Percentiles rank a stretch among this genome's conserved stretches.
phyloP scores from a whole-genome alignment of 2,888 invertebrate species.

The Sclerodermus sp. region DNA sequence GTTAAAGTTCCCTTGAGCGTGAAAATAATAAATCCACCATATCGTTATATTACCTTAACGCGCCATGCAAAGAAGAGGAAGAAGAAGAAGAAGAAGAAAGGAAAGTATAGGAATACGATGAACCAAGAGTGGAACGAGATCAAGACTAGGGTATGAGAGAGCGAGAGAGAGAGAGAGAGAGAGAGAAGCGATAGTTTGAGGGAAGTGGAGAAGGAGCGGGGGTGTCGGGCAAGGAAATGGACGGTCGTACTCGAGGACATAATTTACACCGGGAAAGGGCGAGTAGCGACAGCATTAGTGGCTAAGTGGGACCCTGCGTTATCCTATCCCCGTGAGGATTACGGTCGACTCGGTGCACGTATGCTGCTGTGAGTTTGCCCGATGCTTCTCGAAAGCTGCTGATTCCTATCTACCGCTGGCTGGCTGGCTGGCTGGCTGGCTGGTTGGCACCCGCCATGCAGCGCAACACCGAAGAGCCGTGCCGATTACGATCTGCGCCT shows the following conservation, averaged over 20 bases:
- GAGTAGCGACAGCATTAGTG: constrained; percentile 55
- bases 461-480: constrained; percentile 38
- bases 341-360: no score
- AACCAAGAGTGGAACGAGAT: no score
- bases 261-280: constrained; percentile 47
- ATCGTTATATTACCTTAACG: no score
- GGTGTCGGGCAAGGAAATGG: constrained; percentile 22
- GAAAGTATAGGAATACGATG: no score
- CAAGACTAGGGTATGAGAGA: neutral
- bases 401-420: constrained; percentile 41
- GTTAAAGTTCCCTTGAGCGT: no score
- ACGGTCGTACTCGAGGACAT: constrained; percentile 42
- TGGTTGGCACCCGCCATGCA: constrained; percentile 37
- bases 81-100: no score
- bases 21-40: no score
- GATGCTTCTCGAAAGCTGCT: constrained; percentile 8
- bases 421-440: constrained; percentile 22
- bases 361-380: neutral
- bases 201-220: neutral
- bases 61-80: no score
- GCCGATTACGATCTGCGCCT: constrained; percentile 41
- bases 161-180: constrained; percentile 3
- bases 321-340: constrained; percentile 45
- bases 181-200: neutral
- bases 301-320: constrained; percentile 54